Conservation (phyloP, 2,113 vertebrate genomes). For the Elanoides forficatus region DNA sequence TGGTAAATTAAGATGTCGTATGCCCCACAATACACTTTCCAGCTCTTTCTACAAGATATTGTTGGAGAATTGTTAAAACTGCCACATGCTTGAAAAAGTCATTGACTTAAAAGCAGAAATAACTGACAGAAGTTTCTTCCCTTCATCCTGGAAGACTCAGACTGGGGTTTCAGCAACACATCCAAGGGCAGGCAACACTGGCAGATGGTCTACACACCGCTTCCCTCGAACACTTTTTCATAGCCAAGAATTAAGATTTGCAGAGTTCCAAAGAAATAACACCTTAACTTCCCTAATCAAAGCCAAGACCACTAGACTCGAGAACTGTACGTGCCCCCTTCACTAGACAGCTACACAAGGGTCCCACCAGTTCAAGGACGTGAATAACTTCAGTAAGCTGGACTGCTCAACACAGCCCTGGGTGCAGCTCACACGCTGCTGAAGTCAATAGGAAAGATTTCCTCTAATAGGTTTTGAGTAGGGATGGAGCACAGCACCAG, state of each 20-base stretch:
- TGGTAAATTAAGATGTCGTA: neutral
- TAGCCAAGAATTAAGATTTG: neutral
- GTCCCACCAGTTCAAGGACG: too few species aligned
- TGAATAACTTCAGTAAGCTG: neutral
- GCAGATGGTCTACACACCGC: neutral
- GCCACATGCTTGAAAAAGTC: neutral
- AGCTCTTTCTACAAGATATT: neutral
- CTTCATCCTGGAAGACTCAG: neutral
- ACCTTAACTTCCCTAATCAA: neutral
- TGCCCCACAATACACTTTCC: neutral
- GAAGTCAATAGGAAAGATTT: neutral
- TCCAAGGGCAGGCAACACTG: neutral
- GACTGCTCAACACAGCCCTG: neutral
- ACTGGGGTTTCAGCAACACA: neutral
- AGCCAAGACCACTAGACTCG: neutral
- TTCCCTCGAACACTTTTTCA: neutral
- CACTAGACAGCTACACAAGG: neutral
- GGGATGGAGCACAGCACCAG: neutral
- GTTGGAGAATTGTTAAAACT: neutral
- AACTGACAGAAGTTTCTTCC: neutral
- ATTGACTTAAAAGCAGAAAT: neutral
- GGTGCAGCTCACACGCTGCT: neutral
- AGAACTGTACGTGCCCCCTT: rapidly evolving
- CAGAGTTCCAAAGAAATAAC: neutral
- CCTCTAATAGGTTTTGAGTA: neutral